Evolutionary conservation across 1,140 invertebrate genomes (phyloP), one percentile per base, ranked within the genome.

Genomic region (Drosophila lowei): DNA sequence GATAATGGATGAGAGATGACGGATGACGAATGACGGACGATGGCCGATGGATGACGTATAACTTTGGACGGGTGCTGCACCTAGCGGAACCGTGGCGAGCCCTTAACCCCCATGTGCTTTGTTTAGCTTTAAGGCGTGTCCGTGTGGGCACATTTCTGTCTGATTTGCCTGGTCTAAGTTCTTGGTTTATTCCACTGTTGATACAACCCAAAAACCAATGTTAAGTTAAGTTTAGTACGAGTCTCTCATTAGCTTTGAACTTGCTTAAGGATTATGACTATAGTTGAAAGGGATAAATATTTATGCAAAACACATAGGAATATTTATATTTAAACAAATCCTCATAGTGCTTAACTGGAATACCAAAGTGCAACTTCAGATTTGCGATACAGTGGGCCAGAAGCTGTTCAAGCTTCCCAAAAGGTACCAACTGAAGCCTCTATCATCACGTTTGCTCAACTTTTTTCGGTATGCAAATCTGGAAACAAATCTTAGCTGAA

Each of bases 91-190:
- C 62, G 6, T 15, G 21, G 28, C 42, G 30, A 56, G 21, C n/a
- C 62, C 43, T 23, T 11, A 18, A 23, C 43, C 15, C 43, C 67
- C 58, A 60, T 72, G 77, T 85, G 80, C 81, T 84, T 84, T 79
- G 67, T 70, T 47, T 85, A 86, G 81, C 80, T 83, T 75, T 84
- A 85, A 86, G 81, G 41, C 42, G 63, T 75, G 58, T 62, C 50
- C 50, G 28, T 25, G 23, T 23, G 46, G 42, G 53, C 68, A 70
- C 59, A 57, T 46, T 53, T 60, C 50, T 61, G 70, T 75, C 77
- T 79, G 62, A 72, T 73, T 79, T 79, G 77, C 77, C 75, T 38
- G 44, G 43, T 59, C 30, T 70, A 73, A 70, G 71, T 56, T 47
- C 41, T 65, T 68, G 34, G 64, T 46, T 64, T 62, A 68, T 62